These are phyloP conservation scores for Priocnemis perturbator DNA, from an alignment of 2,888 invertebrate species.

Conservation along the genomic window DNA sequence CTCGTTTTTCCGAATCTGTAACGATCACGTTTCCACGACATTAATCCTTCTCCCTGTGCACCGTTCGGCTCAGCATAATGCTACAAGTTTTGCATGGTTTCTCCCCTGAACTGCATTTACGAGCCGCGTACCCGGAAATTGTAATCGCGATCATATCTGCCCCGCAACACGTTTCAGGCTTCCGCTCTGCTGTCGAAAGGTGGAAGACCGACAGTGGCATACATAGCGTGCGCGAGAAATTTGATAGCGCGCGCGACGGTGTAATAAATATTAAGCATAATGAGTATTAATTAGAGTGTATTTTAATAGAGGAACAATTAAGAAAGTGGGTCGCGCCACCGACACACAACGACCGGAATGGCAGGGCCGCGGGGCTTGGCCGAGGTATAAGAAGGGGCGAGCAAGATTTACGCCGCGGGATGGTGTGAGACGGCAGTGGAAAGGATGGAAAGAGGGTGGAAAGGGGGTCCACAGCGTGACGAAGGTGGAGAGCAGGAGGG, in stretches of 20 bases:
- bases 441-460: neutral
- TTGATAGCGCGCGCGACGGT: slow-evolving; percentile 41
- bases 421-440: neutral
- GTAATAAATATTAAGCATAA: slow-evolving; percentile 65
- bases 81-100: no score
- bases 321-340: slow-evolving; percentile 65
- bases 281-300: slow-evolving; percentile 69
- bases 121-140: no score
- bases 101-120: no score
- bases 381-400: slow-evolving; percentile 19
- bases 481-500: neutral
- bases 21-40: neutral
- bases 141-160: no score
- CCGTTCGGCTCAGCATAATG: no score
- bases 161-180: no score
- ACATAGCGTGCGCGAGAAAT: neutral
- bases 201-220: no score
- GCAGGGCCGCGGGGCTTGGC: slow-evolving; percentile 8
- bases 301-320: slow-evolving; percentile 70
- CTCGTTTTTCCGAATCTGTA: slow-evolving; percentile 9
- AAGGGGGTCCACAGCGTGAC: neutral
- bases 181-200: no score
- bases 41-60: slow-evolving; percentile 5
- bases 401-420: slow-evolving; percentile 49
- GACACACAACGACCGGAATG: slow-evolving; percentile 22